phyloP scores from a whole-genome alignment of 53 echinoderm and acorn worm species.

The Echinarachnius parma region DNA sequence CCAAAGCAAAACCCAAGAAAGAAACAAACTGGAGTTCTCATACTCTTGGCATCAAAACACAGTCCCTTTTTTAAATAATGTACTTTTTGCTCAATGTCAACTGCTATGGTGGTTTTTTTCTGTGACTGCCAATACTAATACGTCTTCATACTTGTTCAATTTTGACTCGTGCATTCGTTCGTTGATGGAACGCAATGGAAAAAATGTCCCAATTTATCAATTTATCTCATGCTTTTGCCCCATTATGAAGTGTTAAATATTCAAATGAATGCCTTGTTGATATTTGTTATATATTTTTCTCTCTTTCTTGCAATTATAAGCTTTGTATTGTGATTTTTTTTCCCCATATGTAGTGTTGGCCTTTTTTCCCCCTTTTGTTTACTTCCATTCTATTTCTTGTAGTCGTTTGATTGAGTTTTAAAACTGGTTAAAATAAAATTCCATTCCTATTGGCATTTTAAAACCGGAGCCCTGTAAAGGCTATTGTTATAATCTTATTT shows the following conservation, averaged over 20 bases:
- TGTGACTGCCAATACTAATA: too few species aligned
- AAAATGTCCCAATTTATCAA: conserved; percentile 2
- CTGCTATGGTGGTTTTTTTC: too few species aligned
- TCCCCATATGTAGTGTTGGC: conserved; percentile 38
- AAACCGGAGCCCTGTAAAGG: conserved; percentile 50
- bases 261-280: conserved; percentile 33
- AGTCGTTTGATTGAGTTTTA: conserved; percentile 34
- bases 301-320: conserved; percentile 53
- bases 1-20: conserved; percentile 51
- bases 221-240: conserved; percentile 31
- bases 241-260: conserved; percentile 4
- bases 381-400: conserved; percentile 51
- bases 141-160: too few species aligned
- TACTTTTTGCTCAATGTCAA: too few species aligned
- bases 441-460: conserved; percentile 54
- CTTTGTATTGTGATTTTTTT: conserved; percentile 48
- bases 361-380: conserved; percentile 36
- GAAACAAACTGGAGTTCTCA: too few species aligned
- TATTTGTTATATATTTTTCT: conserved; percentile 39
- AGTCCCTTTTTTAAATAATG: too few species aligned
- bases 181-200: too few species aligned
- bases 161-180: too few species aligned
- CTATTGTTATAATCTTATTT: conserved; percentile 36
- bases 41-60: too few species aligned
- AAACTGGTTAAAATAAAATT: conserved; percentile 50